A percentile compares a stretch with the other conserved stretches of the same genome.
Conservation (phyloP, 2,888 invertebrate species). For the Heliconius ismenius region DNA sequence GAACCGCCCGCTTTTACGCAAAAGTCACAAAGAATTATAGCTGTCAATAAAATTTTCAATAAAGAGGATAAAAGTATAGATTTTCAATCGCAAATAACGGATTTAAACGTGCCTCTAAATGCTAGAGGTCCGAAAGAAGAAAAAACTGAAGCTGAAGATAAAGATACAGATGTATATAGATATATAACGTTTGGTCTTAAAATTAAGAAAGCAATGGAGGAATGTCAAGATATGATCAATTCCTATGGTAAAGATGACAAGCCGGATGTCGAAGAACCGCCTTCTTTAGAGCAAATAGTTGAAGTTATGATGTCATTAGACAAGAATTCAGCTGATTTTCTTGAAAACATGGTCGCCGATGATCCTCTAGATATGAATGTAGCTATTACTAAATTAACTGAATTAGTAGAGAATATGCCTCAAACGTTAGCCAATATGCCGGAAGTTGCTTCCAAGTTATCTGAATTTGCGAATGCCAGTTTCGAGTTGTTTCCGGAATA, state of each 20-base stretch:
- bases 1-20: conserved; percentile 66
- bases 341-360: conserved; percentile 64
- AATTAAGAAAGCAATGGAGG: conserved; percentile 77
- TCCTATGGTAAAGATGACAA: conserved; percentile 62
- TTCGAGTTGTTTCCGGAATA: conserved; percentile 70
- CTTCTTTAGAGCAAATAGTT: conserved; percentile 70
- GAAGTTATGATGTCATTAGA: conserved; percentile 74
- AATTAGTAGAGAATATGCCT: conserved; percentile 73
- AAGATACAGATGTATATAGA: conserved; percentile 66
- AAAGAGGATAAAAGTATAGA: conserved; percentile 53
- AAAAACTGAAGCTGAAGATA: conserved; percentile 46
- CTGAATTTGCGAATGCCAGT: conserved; percentile 68
- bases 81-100: conserved; percentile 54
- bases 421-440: conserved; percentile 76
- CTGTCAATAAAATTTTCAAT: conserved; percentile 62
- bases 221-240: conserved; percentile 75
- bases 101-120: conserved; percentile 60
- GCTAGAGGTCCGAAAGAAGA: conserved; percentile 54
- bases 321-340: conserved; percentile 66
- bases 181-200: conserved; percentile 72
- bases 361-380: conserved; percentile 58
- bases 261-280: conserved; percentile 51
- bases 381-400: conserved; percentile 64
- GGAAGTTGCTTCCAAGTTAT: conserved; percentile 67
- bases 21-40: conserved; percentile 63